A percentile compares a stretch with the other conserved stretches of the same genome.
Conservation (phyloP, 2,113 vertebrate species). For the Xiphophorus hellerii region DNA sequence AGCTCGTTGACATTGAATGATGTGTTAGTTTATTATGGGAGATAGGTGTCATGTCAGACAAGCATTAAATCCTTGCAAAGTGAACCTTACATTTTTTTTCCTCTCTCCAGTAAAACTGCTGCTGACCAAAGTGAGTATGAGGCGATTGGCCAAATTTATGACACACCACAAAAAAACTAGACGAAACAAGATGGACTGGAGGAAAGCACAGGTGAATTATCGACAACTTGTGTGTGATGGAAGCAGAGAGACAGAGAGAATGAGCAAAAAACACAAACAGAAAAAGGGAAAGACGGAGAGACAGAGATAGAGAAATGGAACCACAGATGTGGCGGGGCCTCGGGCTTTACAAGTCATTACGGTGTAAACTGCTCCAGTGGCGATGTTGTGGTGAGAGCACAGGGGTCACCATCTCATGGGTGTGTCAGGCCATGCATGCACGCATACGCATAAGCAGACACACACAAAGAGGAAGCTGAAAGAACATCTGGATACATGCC, state of each 20-base stretch:
- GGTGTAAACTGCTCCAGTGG: slow-evolving; percentile 78
- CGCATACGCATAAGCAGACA: slow-evolving; percentile 60
- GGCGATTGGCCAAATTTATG: slow-evolving; percentile 18
- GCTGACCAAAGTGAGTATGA: slow-evolving; percentile 37
- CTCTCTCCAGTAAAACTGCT: slow-evolving; percentile 11
- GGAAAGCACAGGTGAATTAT: slow-evolving; percentile 19
- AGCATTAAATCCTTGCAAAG: slow-evolving; percentile 61
- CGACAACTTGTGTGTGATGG: slow-evolving; percentile 26
- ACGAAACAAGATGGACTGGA: slow-evolving; percentile 6
- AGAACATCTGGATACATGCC: slow-evolving; percentile 80
- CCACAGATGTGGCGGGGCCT: slow-evolving; percentile 80
- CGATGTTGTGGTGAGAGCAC: slow-evolving; percentile 70
- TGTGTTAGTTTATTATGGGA: slow-evolving; percentile 67
- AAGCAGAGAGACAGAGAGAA: slow-evolving; percentile 40
- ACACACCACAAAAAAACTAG: slow-evolving; percentile 16
- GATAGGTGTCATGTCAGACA: slow-evolving; percentile 71
- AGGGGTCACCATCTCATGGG: slow-evolving; percentile 71
- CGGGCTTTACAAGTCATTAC: slow-evolving; percentile 82
- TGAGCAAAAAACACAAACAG: slow-evolving; percentile 20
- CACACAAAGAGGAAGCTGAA: slow-evolving; percentile 64
- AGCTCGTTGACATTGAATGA: slow-evolving; percentile 69
- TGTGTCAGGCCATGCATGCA: slow-evolving; percentile 65
- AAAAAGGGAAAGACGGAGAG: slow-evolving; percentile 61
- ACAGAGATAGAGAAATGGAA: slow-evolving; percentile 73
- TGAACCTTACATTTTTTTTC: slow-evolving; percentile 29